These are phyloP conservation scores for Microcebus griseorufus DNA, from an alignment of 2,113 vertebrate species.

Conservation along the genomic window DNA sequence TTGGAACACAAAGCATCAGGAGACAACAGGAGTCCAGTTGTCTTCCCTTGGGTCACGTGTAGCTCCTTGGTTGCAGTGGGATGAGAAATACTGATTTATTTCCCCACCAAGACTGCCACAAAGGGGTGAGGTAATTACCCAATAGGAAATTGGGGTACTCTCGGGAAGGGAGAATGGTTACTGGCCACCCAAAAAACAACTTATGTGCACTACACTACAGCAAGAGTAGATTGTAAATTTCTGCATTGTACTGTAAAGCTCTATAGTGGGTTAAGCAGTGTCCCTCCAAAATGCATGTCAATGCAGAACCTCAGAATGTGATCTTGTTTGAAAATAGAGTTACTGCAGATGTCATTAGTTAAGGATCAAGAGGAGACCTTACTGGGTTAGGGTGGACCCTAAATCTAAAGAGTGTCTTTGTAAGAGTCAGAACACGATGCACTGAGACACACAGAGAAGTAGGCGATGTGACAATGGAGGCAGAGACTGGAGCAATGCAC, in stretches of 20 bases:
- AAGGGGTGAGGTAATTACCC: background rate
- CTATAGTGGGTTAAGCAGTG: background rate
- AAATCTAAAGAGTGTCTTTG: background rate
- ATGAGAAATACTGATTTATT: background rate
- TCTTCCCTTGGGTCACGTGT: background rate
- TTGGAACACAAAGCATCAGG: background rate
- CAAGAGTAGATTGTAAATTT: background rate
- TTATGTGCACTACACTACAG: background rate
- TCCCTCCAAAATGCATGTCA: background rate
- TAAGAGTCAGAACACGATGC: background rate
- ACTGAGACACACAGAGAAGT: background rate
- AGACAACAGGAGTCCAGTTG: background rate
- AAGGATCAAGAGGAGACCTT: constrained; percentile 5
- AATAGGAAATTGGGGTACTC: background rate
- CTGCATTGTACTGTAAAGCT: background rate
- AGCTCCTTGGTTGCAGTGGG: background rate
- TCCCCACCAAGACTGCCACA: background rate
- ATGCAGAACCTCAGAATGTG: background rate
- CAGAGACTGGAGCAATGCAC: background rate
- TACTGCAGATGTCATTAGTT: background rate
- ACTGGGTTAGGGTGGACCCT: background rate
- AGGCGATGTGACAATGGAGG: background rate
- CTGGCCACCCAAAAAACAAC: background rate
- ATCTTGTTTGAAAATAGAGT: background rate
- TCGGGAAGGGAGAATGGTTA: background rate